A percentile compares a stretch with the other conserved stretches of the same genome.
These are phyloP conservation scores for Dryadula phaetusa DNA, from an alignment of 2,888 invertebrate genomes.

Conservation along the genomic window DNA sequence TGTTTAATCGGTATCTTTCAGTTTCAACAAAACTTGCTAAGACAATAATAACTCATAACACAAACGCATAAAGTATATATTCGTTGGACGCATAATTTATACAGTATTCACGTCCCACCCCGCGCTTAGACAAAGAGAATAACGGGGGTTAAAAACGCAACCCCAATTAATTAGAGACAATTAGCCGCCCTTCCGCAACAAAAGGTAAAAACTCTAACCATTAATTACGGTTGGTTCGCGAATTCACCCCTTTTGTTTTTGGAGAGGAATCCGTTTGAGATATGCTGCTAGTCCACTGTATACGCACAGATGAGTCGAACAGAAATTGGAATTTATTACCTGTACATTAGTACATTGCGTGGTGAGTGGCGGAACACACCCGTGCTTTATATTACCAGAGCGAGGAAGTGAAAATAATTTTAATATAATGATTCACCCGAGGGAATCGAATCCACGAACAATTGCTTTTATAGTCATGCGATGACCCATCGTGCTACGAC, in stretches of 20 bases:
- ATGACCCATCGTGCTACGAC: too few species aligned
- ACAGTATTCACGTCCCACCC: constrained; percentile 1
- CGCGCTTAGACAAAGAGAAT: constrained; percentile 46
- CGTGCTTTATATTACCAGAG: too few species aligned
- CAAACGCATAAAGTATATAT: neutral
- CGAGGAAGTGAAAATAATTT: too few species aligned
- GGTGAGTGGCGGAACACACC: neutral
- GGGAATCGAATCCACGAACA: too few species aligned
- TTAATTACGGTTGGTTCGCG: constrained; percentile 66
- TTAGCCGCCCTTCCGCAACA: constrained; percentile 80
- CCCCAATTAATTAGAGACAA: constrained; percentile 82
- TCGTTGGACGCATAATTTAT: neutral
- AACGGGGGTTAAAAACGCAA: constrained; percentile 70
- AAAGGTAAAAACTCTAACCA: constrained; percentile 81
- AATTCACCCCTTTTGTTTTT: constrained; percentile 66
- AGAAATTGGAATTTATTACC: neutral
- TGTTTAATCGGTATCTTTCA: constrained; percentile 51
- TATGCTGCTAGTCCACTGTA: constrained; percentile 47
- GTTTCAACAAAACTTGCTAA: constrained; percentile 15
- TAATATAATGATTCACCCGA: too few species aligned
- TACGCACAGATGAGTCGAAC: constrained; percentile 5
- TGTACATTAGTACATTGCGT: neutral
- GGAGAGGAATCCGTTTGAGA: constrained; percentile 57
- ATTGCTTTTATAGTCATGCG: too few species aligned
- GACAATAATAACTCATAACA: constrained; percentile 7